Evolutionary conservation across 2,797 vertebrate genomes (phyloP).

Genomic region (Oreochromis mossambicus): DNA sequence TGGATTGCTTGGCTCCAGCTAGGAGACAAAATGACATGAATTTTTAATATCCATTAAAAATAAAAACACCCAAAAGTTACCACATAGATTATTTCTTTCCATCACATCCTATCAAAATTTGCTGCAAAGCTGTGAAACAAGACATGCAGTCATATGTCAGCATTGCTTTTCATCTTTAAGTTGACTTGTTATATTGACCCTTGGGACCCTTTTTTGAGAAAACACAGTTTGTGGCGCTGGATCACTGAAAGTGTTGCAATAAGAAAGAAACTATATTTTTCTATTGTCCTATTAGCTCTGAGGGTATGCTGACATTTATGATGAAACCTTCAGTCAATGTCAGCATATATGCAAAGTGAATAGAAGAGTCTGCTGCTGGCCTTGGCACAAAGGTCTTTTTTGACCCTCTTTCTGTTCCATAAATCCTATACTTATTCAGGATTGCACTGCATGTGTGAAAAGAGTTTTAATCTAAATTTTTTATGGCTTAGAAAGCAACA

Average conservation of each 20-base stretch:
- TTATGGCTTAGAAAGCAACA: background rate
- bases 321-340: background rate
- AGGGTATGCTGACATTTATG: background rate
- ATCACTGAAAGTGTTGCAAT: background rate
- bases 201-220: background rate
- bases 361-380: background rate
- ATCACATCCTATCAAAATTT: accelerated
- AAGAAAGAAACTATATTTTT: background rate
- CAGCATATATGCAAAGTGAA: background rate
- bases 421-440: background rate
- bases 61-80: background rate
- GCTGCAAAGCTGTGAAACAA: background rate
- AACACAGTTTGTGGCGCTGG: background rate
- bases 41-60: background rate
- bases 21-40: background rate
- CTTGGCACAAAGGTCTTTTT: background rate
- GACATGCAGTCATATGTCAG: background rate
- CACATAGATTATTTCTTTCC: background rate
- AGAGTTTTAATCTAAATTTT: background rate
- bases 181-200: background rate
- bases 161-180: background rate
- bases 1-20: background rate
- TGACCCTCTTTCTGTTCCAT: background rate
- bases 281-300: background rate
- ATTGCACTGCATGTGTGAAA: background rate